Conservation (phyloP, 2,888 invertebrate species). For the Stenolophus ochropezus region DNA sequence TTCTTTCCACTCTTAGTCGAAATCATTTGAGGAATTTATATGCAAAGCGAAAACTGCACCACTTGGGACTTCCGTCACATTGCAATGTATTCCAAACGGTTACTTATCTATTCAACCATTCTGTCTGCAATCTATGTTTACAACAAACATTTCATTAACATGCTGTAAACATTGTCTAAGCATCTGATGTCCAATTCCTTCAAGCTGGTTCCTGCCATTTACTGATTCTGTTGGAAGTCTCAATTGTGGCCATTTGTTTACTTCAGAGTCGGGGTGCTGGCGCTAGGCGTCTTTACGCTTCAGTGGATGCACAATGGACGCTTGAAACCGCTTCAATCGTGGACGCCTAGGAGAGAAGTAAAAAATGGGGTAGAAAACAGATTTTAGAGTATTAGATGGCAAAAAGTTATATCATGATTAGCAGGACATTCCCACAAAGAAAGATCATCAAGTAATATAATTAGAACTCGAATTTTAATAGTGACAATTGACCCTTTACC, state of each 20-base stretch:
- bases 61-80: too few relatives aligned
- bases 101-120: not conserved
- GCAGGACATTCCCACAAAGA: too few relatives aligned
- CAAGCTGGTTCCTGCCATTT: not conserved
- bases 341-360: not conserved
- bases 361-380: not conserved
- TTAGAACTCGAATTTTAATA: too few relatives aligned
- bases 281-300: constrained; percentile 6
- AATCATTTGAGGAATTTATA: too few relatives aligned
- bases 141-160: not conserved
- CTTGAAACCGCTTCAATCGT: not conserved
- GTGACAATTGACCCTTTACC: too few relatives aligned
- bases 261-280: not conserved
- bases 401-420: too few relatives aligned
- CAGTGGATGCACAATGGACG: constrained; percentile 18
- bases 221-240: constrained; percentile 3
- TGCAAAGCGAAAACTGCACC: too few relatives aligned
- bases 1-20: too few relatives aligned
- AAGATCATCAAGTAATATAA: too few relatives aligned
- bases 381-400: too few relatives aligned
- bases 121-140: not conserved
- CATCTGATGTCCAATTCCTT: not conserved
- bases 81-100: too few relatives aligned
- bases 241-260: constrained; percentile 24
- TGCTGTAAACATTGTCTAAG: not conserved